Percentiles rank a stretch among this genome's conserved stretches.
Evolutionary conservation across 2,888 invertebrate species (phyloP).

Genomic region (Hirtodrosophila alboralis): DNA sequence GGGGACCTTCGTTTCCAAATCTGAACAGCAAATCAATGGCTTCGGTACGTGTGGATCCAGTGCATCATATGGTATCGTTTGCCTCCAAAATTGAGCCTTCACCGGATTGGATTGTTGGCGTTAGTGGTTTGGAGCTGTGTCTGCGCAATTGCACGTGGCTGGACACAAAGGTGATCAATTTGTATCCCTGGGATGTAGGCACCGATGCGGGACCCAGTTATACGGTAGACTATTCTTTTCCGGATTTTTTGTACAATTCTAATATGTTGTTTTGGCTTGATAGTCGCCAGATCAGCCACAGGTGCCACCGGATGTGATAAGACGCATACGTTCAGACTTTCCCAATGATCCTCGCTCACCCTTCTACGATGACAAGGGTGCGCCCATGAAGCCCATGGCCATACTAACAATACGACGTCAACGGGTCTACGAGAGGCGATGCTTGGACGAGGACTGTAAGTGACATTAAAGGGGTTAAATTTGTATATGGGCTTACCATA

Average conservation of each 20-base stretch:
- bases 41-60: slow-evolving; percentile 94
- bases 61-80: slow-evolving; percentile 96
- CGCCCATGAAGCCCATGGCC: slow-evolving; percentile 94
- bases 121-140: slow-evolving; percentile 95
- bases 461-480: not conserved
- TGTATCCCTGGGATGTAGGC: slow-evolving; percentile 98
- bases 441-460: slow-evolving; percentile 85
- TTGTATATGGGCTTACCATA: not conserved
- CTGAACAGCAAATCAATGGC: slow-evolving; percentile 93
- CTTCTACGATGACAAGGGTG: slow-evolving; percentile 91
- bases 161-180: slow-evolving; percentile 90
- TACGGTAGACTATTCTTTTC: slow-evolving; percentile 83
- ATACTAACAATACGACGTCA: slow-evolving; percentile 91
- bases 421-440: slow-evolving; percentile 91
- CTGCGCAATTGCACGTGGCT: slow-evolving; percentile 96
- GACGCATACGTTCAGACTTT: slow-evolving; percentile 92
- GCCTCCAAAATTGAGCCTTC: slow-evolving; percentile 98
- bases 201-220: slow-evolving; percentile 96
- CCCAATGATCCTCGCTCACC: slow-evolving; percentile 95
- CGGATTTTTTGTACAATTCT: too few relatives aligned
- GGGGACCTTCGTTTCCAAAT: slow-evolving; percentile 94
- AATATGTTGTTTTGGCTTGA: not conserved
- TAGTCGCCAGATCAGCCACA: slow-evolving; percentile 93
- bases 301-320: slow-evolving; percentile 93
- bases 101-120: slow-evolving; percentile 98